Evolutionary conservation across 2,888 invertebrate genomes (phyloP).

Genomic region (Cephus pulcher): DNA sequence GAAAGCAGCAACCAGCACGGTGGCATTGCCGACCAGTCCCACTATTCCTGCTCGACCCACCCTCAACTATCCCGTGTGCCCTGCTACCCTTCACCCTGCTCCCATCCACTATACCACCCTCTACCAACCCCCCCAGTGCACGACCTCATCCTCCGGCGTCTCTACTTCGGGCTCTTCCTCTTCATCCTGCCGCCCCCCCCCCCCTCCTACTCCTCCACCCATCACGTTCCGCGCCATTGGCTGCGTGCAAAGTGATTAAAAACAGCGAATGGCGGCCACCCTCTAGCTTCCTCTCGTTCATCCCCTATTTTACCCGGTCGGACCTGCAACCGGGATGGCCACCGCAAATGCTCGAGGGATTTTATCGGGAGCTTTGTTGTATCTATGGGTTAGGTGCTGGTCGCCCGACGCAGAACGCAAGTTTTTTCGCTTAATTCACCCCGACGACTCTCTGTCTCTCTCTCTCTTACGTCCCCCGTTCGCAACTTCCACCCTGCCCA

Average conservation of each 20-base stretch:
- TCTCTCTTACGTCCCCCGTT: neutral
- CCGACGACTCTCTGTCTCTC: neutral
- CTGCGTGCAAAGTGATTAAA: slow-evolving; percentile 57
- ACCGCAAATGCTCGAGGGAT: slow-evolving; percentile 53
- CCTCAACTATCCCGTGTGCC: neutral
- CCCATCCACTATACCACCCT: neutral
- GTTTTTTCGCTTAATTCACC: slow-evolving; percentile 9
- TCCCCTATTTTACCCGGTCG: slow-evolving; percentile 27
- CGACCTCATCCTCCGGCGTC: slow-evolving; percentile 26
- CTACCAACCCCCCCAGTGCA: neutral
- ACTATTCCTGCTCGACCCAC: neutral
- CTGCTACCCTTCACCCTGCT: slow-evolving; percentile 7
- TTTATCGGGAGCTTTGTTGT: slow-evolving; percentile 30
- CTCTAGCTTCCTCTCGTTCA: slow-evolving; percentile 28
- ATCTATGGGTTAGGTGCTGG: slow-evolving; percentile 4
- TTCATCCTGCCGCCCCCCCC: slow-evolving; percentile 12
- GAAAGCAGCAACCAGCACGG: neutral
- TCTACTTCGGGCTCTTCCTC: slow-evolving; percentile 19
- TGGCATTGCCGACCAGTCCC: neutral
- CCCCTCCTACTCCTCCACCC: slow-evolving; percentile 11
- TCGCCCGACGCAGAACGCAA: slow-evolving; percentile 15
- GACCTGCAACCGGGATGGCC: slow-evolving; percentile 32
- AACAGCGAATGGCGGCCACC: slow-evolving; percentile 44
- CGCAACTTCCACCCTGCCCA: neutral
- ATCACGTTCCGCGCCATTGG: slow-evolving; percentile 46